Conservation (phyloP, 2,113 vertebrate genomes). For the Neodontobutis hainanensis region DNA sequence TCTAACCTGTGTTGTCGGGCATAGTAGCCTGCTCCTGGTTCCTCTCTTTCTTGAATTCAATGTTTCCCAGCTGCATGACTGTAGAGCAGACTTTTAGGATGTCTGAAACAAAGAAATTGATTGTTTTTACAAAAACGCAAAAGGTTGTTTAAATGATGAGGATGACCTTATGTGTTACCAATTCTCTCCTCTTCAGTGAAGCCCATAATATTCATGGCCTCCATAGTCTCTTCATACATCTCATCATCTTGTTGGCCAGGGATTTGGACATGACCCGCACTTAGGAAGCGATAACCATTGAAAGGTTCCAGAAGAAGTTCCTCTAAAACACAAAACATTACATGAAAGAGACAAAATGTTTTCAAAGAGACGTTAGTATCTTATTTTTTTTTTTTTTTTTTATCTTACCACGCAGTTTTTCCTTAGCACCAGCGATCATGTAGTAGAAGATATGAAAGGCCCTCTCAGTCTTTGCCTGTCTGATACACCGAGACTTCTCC, state of each 20-base stretch:
- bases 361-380: not conserved
- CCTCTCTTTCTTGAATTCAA: constrained; percentile 95
- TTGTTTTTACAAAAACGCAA: not conserved
- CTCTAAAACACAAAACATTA: constrained; percentile 68
- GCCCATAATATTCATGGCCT: constrained; percentile 96
- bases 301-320: constrained; percentile 91
- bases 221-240: constrained; percentile 92
- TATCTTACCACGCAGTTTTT: constrained; percentile 69
- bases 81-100: constrained; percentile 92
- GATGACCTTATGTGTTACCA: constrained; percentile 70
- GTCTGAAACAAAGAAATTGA: constrained; percentile 70
- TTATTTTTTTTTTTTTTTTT: too few species aligned
- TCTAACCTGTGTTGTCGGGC: constrained; percentile 93
- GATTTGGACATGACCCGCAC: constrained; percentile 86
- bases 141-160: not conserved
- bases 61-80: constrained; percentile 94
- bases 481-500: constrained; percentile 96
- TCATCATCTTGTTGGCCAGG: constrained; percentile 89
- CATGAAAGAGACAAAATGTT: not conserved
- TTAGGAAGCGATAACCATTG: constrained; percentile 89
- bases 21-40: constrained; percentile 97
- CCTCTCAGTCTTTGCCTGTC: constrained; percentile 94
- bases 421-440: constrained; percentile 87
- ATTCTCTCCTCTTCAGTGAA: constrained; percentile 88
- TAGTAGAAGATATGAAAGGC: constrained; percentile 99